Evolutionary conservation across 2,888 invertebrate species (phyloP), one percentile per base, ranked within the genome.

Genomic region (Napeogenes sylphis): DNA sequence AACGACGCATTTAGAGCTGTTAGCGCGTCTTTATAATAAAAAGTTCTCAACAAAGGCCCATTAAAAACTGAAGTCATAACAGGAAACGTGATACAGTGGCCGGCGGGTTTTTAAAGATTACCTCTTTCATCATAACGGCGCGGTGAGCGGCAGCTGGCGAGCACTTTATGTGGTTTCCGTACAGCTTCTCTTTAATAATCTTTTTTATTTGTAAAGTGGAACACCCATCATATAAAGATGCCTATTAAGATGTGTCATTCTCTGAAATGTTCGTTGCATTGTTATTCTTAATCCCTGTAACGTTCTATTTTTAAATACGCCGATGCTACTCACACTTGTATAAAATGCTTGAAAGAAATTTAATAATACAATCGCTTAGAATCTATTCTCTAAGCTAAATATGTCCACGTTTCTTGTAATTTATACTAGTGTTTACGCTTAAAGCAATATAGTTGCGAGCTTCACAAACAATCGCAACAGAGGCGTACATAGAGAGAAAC

Each of bases 21-120:
- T 81, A 83, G 78, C 80, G 77, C 80, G 82, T 80, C 80, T 83
- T 84, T 76, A 83, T 82, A 80, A 83, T 83, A 83, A 85, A 84
- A 82, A 76, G 75, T 73, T 78, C 68, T 80, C 75, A 83, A 88
- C 84, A 88, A 88, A 88, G 82, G 76, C 73, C 76, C 78, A 85
- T 88, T 85, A 87, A 90, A 88, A 87, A 85, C 81, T 87, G 76
- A 84, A 89, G 87, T 87, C 85, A 90, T 90, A 90, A 90, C 89
- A 88, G 88, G 90, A 87, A 90, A 90, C 76, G 76, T 85, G 89
- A 90, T 90, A 88, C 81, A 80, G 83, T 81, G 84, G 82, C 79
- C 74, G 79, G 78, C 76, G 78, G 75, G 78, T 77, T 75, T 76
- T 75, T 75, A 81, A 80, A 79, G 78, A 84, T 78, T 76, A 82